Evolutionary conservation across 2,113 vertebrate genomes (phyloP).

Genomic region (Petaurus breviceps): DNA sequence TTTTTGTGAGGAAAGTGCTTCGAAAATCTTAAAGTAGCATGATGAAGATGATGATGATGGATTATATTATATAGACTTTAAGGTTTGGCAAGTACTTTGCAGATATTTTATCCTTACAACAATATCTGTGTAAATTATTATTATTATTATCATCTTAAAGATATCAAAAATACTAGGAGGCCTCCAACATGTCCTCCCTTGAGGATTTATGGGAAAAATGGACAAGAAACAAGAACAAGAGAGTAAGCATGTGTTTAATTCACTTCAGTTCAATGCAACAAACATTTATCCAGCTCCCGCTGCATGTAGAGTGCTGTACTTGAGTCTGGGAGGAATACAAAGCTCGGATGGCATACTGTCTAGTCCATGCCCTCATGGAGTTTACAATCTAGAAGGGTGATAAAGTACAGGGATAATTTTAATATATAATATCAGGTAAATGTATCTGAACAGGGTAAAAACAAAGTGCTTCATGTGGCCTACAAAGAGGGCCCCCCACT

Average conservation of each 20-base stretch:
- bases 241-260: neutral
- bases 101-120: neutral
- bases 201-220: neutral
- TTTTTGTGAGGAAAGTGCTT: neutral
- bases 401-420: neutral
- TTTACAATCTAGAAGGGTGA: neutral
- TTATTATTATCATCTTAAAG: neutral
- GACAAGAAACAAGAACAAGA: neutral
- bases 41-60: neutral
- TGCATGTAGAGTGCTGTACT: neutral
- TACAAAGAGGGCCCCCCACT: neutral
- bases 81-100: neutral
- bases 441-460: neutral
- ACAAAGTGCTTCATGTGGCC: neutral
- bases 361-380: neutral
- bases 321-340: neutral
- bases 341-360: neutral
- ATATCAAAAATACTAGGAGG: neutral
- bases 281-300: neutral
- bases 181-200: neutral
- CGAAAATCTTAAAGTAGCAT: neutral
- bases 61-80: neutral
- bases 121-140: neutral
- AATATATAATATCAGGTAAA: neutral
- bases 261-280: neutral